Evolutionary conservation across 2,113 vertebrate genomes (phyloP).

Genomic region (Gopherus flavomarginatus): DNA sequence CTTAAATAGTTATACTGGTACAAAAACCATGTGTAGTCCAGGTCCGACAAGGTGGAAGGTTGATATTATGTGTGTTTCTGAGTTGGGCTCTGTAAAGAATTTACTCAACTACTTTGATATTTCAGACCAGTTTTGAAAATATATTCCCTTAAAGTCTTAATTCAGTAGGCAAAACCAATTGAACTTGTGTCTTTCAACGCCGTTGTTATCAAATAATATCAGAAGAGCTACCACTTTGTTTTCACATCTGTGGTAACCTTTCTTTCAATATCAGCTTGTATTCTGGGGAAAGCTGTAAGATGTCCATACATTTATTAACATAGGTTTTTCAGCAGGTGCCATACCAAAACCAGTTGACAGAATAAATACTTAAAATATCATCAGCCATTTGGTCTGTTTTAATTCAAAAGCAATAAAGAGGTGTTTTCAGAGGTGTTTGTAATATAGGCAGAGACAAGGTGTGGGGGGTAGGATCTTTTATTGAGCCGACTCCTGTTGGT

Average conservation of each 20-base stretch:
- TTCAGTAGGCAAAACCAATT: neutral
- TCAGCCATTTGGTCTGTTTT: neutral
- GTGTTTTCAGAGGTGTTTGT: neutral
- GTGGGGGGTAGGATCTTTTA: neutral
- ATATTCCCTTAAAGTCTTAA: neutral
- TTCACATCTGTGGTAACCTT: neutral
- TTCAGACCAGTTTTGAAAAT: neutral
- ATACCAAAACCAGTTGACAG: neutral
- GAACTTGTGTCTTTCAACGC: neutral
- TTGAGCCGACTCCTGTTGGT: neutral
- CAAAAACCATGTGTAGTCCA: neutral
- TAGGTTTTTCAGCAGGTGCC: neutral
- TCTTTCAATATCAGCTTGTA: neutral
- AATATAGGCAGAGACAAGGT: neutral
- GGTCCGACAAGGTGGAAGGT: neutral
- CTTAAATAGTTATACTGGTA: neutral
- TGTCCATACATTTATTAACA: neutral
- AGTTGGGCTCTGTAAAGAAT: neutral
- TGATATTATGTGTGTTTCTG: neutral
- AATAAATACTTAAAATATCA: neutral
- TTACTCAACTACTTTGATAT: neutral
- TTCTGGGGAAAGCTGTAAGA: neutral
- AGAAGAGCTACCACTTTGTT: neutral
- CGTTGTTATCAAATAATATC: neutral
- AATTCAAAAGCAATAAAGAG: rapidly evolving